These are phyloP conservation scores for Brachymystax lenok DNA, from an alignment of 2,797 vertebrate genomes.

Conservation along the genomic window DNA sequence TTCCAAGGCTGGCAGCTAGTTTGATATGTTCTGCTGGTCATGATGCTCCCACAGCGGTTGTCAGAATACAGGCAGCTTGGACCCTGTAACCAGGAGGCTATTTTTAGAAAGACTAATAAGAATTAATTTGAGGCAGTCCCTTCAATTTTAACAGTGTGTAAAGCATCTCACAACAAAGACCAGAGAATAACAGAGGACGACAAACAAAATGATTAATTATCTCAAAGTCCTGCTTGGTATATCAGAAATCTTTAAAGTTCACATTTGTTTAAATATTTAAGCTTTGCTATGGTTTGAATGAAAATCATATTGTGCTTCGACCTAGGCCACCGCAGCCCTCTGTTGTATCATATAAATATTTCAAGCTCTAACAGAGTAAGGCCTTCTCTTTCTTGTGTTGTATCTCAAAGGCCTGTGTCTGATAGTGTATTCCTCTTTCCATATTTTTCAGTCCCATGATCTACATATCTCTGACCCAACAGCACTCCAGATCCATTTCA, in stretches of 20 bases:
- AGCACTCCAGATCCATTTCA: conserved; percentile 41
- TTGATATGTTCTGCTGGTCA: conserved; percentile 34
- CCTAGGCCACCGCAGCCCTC: conserved; percentile 47
- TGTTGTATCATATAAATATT: conserved; percentile 71
- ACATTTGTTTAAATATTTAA: conserved; percentile 57
- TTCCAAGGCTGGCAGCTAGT: conserved; percentile 51
- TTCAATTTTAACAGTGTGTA: conserved; percentile 67
- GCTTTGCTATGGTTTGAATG: conserved; percentile 48
- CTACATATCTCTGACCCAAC: conserved; percentile 48
- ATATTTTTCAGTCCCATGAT: conserved; percentile 33
- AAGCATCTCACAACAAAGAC: conserved; percentile 32
- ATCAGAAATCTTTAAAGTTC: conserved; percentile 23
- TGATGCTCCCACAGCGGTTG: conserved; percentile 63
- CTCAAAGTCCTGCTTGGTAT: conserved; percentile 34
- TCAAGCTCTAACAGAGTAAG: conserved; percentile 59
- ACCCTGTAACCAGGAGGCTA: conserved; percentile 61
- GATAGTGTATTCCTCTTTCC: conserved; percentile 49
- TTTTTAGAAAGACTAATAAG: conserved; percentile 76
- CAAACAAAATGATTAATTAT: conserved; percentile 59
- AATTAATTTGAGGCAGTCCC: conserved; percentile 65
- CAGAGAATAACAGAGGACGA: conserved; percentile 46
- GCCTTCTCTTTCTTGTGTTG: conserved; percentile 44
- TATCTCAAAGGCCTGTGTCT: conserved; percentile 51
- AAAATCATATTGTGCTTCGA: conserved; percentile 52
- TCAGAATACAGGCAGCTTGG: conserved; percentile 64